phyloP scores from a whole-genome alignment of 2,888 invertebrate species.

The Pemphredon lugubris region DNA sequence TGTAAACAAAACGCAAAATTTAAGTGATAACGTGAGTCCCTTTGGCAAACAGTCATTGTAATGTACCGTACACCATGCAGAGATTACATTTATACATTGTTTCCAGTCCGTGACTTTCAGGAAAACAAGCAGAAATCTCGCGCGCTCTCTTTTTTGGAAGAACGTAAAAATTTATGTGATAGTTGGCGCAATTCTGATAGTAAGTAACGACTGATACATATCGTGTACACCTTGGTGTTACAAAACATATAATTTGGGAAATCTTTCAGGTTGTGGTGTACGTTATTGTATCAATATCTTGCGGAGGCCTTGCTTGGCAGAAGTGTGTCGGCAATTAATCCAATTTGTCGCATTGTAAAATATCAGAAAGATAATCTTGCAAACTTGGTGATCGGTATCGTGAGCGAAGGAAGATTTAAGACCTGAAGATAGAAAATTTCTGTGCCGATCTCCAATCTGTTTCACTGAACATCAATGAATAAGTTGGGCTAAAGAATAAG shows the following conservation, averaged over 20 bases:
- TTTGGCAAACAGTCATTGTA: not conserved
- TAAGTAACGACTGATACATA: too few relatives aligned
- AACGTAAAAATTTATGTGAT: conserved; percentile 94
- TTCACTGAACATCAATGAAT: too few relatives aligned
- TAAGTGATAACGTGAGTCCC: conserved; percentile 93
- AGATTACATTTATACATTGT: too few relatives aligned
- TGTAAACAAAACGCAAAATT: conserved; percentile 95
- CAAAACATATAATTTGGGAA: not conserved
- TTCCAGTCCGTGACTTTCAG: conserved; percentile 94
- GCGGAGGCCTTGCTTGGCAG: conserved; percentile 92
- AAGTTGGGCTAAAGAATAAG: not conserved
- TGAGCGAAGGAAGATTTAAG: not conserved
- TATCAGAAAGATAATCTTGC: not conserved
- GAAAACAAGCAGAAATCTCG: conserved; percentile 91
- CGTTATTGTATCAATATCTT: conserved; percentile 92
- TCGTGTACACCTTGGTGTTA: too few relatives aligned
- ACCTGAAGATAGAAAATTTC: not conserved
- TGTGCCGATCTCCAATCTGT: not conserved
- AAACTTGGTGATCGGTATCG: not conserved
- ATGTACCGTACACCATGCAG: too few relatives aligned
- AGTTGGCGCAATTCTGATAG: conserved; percentile 85
- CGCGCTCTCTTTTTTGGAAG: conserved; percentile 95
- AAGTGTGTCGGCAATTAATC: conserved; percentile 83
- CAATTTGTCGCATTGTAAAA: too few relatives aligned
- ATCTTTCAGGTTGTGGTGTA: conserved; percentile 86